Conservation (phyloP, 2,113 vertebrate species). For the Brachypteracias leptosomus region DNA sequence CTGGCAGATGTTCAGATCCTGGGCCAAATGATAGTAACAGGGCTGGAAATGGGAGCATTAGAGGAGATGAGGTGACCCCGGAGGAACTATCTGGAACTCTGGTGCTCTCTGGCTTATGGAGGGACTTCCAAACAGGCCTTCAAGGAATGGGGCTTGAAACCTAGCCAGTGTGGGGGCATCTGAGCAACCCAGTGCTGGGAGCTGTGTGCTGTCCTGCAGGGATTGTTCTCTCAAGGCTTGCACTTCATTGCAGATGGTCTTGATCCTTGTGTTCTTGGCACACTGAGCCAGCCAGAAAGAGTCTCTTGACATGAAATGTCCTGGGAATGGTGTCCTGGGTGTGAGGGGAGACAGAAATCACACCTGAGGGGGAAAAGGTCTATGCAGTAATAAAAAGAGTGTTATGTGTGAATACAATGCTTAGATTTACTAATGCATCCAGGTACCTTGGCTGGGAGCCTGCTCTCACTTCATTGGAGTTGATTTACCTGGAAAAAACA, state of each 20-base stretch:
- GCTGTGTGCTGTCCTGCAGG: background rate
- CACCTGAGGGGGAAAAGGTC: background rate
- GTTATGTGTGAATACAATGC: background rate
- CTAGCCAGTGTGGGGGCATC: background rate
- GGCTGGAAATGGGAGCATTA: background rate
- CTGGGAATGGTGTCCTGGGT: background rate
- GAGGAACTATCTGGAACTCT: background rate
- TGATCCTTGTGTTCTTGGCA: background rate
- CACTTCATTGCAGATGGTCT: background rate
- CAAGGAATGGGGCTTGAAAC: background rate
- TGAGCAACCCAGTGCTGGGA: background rate
- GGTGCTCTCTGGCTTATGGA: background rate
- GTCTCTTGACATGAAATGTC: too few species aligned
- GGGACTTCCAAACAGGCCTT: background rate
- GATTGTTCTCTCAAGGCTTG: background rate
- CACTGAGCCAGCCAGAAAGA: background rate
- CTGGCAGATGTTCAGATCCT: background rate
- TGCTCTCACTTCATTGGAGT: background rate
- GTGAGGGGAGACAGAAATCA: background rate
- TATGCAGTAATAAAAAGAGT: background rate
- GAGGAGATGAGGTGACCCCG: background rate
- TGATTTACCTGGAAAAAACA: background rate
- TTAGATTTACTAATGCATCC: background rate
- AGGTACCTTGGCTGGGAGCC: background rate
- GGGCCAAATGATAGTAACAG: background rate